phyloP scores from a whole-genome alignment of 2,888 invertebrate genomes.

The Margaritifera margaritifera region DNA sequence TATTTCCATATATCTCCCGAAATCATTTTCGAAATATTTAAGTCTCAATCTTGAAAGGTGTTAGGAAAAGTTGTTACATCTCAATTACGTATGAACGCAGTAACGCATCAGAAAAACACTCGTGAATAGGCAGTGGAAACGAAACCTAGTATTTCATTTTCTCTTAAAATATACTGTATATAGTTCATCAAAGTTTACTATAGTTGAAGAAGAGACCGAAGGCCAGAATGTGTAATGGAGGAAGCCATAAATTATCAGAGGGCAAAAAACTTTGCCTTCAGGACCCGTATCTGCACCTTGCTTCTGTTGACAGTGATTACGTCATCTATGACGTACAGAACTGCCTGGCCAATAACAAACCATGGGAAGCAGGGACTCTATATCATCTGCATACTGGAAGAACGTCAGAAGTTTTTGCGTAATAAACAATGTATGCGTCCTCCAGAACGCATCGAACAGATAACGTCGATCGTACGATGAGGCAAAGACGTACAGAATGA shows the following conservation, averaged over 20 bases:
- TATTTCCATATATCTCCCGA: too few species aligned
- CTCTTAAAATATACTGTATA: too few species aligned
- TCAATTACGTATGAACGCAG: too few species aligned
- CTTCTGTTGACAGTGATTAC: constrained; percentile 77
- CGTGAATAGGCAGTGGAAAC: too few species aligned
- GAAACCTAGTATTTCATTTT: too few species aligned
- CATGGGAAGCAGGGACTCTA: constrained; percentile 77
- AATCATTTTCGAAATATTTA: too few species aligned
- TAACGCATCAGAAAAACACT: too few species aligned
- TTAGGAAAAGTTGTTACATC: too few species aligned
- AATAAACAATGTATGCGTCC: constrained; percentile 77
- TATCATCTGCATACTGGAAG: constrained; percentile 77
- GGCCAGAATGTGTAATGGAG: too few species aligned
- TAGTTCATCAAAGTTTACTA: too few species aligned
- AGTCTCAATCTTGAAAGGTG: too few species aligned
- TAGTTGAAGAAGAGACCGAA: too few species aligned
- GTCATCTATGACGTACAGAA: constrained; percentile 77
- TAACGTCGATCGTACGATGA: constrained; percentile 75
- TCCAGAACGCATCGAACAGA: constrained; percentile 78
- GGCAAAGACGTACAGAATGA: constrained; percentile 78
- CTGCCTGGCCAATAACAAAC: constrained; percentile 77
- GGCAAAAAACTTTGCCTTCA: constrained; percentile 77
- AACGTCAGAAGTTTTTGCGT: constrained; percentile 77
- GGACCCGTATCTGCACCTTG: constrained; percentile 77
- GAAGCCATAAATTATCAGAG: constrained; percentile 74